A percentile compares a stretch with the other conserved stretches of the same genome.
Evolutionary conservation across 2,888 invertebrate species (phyloP).

Genomic region (Ornithoptera priamus): DNA sequence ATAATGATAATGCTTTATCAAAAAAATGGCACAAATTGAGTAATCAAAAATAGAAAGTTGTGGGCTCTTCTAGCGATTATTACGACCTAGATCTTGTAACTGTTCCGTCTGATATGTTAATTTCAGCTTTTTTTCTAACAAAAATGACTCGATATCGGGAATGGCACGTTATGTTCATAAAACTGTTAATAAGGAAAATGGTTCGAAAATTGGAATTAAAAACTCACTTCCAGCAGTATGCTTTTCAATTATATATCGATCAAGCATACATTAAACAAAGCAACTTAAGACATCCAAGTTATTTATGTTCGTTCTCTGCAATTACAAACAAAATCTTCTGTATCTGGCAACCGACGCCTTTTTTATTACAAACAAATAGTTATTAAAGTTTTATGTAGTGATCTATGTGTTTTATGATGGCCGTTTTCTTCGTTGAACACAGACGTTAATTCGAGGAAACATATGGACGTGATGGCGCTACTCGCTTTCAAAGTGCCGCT

Average conservation of each 20-base stretch:
- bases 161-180: no score
- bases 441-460: conserved; percentile 78
- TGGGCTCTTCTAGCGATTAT: no score
- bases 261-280: neutral
- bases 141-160: no score
- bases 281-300: neutral
- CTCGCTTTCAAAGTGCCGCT: conserved; percentile 75
- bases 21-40: no score
- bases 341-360: conserved; percentile 43
- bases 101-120: conserved; percentile 36
- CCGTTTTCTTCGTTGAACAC: conserved; percentile 76
- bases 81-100: conserved; percentile 31
- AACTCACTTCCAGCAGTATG: neutral
- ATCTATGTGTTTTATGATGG: conserved; percentile 72
- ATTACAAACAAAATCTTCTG: conserved; percentile 34
- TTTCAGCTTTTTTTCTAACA: neutral
- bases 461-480: conserved; percentile 75
- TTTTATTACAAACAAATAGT: conserved; percentile 69
- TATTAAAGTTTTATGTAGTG: conserved; percentile 69
- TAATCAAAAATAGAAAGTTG: no score
- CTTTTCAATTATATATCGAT: neutral
- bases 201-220: no score
- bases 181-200: no score
- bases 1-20: no score
- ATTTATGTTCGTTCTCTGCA: conserved; percentile 22